These are phyloP conservation scores for Meriones psammophilus DNA, from an alignment of 2,797 vertebrate species.

Conservation along the genomic window DNA sequence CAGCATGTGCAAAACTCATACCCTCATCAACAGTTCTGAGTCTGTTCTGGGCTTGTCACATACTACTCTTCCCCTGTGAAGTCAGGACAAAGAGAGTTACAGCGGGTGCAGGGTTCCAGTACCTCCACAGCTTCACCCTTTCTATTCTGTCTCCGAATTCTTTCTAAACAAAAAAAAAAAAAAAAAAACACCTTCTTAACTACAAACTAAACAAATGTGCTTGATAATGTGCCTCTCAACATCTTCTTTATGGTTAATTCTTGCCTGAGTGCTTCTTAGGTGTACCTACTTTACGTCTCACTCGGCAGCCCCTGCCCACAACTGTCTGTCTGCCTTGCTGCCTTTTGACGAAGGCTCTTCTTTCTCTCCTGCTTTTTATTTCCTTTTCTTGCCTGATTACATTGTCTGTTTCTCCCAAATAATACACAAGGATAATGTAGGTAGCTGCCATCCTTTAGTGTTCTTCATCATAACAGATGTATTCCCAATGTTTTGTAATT, in stretches of 20 bases:
- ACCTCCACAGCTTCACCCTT: neutral
- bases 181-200: neutral
- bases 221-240: neutral
- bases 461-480: neutral
- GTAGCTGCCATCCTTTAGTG: neutral
- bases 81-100: neutral
- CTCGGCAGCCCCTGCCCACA: neutral
- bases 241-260: neutral
- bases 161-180: neutral
- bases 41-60: neutral
- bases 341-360: neutral
- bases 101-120: too few relatives aligned
- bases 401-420: neutral
- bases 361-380: neutral
- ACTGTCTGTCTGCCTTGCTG: too few relatives aligned
- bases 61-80: neutral
- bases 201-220: neutral
- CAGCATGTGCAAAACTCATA: too few relatives aligned
- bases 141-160: neutral
- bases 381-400: conserved; percentile 12
- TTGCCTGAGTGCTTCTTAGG: neutral
- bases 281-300: neutral
- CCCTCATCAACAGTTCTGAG: neutral
- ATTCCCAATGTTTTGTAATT: neutral
- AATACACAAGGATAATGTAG: neutral